A percentile compares a stretch with the other conserved stretches of the same genome.
phyloP scores from a whole-genome alignment of 2,888 invertebrate species.

The Pachliopta kotzebuea region DNA sequence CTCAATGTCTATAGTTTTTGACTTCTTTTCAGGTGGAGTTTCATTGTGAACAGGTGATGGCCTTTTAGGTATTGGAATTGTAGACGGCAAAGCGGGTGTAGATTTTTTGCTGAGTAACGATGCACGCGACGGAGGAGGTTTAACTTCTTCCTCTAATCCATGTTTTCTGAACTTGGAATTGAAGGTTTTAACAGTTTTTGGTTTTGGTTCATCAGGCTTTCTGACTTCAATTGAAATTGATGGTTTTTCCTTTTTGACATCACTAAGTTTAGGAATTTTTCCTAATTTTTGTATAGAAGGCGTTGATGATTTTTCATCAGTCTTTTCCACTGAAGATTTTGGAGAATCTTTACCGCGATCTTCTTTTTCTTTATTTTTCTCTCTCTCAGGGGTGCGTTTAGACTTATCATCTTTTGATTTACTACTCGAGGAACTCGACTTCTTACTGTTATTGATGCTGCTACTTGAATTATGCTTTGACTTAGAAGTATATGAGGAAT shows the following conservation, averaged over 20 bases:
- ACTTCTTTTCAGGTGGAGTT: constrained; percentile 87
- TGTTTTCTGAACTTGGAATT: constrained; percentile 95
- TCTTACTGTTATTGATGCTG: constrained; percentile 47
- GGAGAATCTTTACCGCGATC: constrained; percentile 40
- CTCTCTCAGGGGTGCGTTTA: constrained; percentile 52
- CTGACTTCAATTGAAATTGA: constrained; percentile 91
- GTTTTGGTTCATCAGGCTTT: constrained; percentile 85
- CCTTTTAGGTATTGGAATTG: constrained; percentile 67
- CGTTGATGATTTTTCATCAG: constrained; percentile 83
- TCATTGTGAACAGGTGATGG: constrained; percentile 75
- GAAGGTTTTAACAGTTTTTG: constrained; percentile 95
- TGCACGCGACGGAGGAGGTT: constrained; percentile 90
- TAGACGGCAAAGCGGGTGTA: constrained; percentile 68
- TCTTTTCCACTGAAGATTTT: constrained; percentile 79
- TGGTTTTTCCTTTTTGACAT: constrained; percentile 83
- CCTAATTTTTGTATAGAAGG: constrained; percentile 87
- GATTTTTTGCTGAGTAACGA: constrained; percentile 82
- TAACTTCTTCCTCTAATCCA: constrained; percentile 92
- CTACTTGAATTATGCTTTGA: constrained; percentile 63
- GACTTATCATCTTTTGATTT: constrained; percentile 58
- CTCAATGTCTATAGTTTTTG: constrained; percentile 83
- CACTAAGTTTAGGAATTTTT: constrained; percentile 88
- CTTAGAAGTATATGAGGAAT: constrained; percentile 61
- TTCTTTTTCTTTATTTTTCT: constrained; percentile 53
- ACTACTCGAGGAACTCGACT: constrained; percentile 54